A percentile compares a stretch with the other conserved stretches of the same genome.
These are phyloP conservation scores for Oreochromis niloticus DNA, from an alignment of 2,113 vertebrate species.

Conservation along the genomic window DNA sequence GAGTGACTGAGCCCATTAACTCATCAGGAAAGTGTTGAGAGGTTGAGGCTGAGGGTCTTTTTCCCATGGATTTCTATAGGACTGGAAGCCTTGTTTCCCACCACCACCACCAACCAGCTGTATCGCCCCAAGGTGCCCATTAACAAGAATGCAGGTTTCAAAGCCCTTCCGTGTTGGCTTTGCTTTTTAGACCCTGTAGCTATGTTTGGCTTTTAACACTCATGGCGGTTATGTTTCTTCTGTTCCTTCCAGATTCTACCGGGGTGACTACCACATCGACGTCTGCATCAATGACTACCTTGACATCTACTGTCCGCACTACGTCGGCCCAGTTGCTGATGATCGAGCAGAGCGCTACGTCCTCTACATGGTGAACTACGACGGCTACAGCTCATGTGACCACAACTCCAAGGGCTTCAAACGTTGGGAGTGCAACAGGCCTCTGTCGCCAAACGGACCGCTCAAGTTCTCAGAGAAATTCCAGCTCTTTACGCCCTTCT, in stretches of 20 bases:
- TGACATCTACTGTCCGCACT: slow-evolving; percentile 97
- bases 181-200: background rate
- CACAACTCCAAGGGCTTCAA: slow-evolving; percentile 98
- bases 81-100: background rate
- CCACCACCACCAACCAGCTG: background rate
- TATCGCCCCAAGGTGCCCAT: background rate
- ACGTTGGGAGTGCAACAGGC: slow-evolving; percentile 98
- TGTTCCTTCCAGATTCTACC: slow-evolving; percentile 80
- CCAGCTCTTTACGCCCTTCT: slow-evolving; percentile 98
- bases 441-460: slow-evolving; percentile 89
- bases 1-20: background rate
- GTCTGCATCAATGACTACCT: slow-evolving; percentile 99
- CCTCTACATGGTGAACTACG: slow-evolving; percentile 99
- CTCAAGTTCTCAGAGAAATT: slow-evolving; percentile 99
- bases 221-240: background rate
- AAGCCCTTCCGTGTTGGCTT: background rate
- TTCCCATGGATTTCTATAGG: background rate
- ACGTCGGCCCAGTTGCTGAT: slow-evolving; percentile 83
- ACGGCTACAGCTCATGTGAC: slow-evolving; percentile 96
- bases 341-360: slow-evolving; percentile 90
- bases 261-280: slow-evolving; percentile 92
- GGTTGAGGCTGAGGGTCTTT: background rate
- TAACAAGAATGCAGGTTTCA: background rate
- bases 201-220: background rate
- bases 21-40: background rate